Evolutionary conservation across 2,888 invertebrate genomes (phyloP), one percentile per base, ranked within the genome.

Genomic region (Eupeodes latifasciatus): DNA sequence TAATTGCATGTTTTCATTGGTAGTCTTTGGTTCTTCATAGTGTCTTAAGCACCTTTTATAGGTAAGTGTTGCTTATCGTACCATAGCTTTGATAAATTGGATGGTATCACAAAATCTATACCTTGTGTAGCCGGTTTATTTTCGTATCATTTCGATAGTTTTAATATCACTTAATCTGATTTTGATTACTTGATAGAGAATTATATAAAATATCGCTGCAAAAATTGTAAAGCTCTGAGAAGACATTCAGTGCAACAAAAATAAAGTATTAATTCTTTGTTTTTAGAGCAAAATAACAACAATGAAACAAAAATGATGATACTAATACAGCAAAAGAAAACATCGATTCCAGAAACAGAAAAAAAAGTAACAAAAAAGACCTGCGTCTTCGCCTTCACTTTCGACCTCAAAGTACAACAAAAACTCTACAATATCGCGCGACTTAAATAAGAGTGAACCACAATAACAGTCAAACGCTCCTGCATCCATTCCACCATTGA

Each of bases 181-280:
- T 51, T 51, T 51, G 51, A 51, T 51, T n/a, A n/a, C 7, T 51
- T 51, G 51, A 51, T n/a, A n/a, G 51, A 51, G 51, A n/a, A 51
- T 51, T 14, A 51, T n/a, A 51, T 51, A 51, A n/a, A 51, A 51
- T 51, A 51, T 51, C 6, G 51, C 6, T 51, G 51, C 51, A 51
- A 51, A 51, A 51, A 51, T n/a, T 51, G n/a, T n/a, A n/a, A 51
- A 6, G n/a, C 51, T 51, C 51, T 51, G n/a, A 51, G 14, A 51
- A 51, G 51, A 51, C 6, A 51, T 51, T 51, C 51, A 51, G n/a
- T n/a, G n/a, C 51, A 51, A n/a, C 51, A 51, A 51, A 14, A 51
- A 51, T n/a, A n/a, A 51, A 51, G n/a, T n/a, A 51, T 51, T n/a
- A 51, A 51, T n/a, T 51, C 51, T 51, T n/a, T n/a, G 51, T n/a